Evolutionary conservation across 2,888 invertebrate genomes (phyloP).

Genomic region (Herminia tarsipennalis): DNA sequence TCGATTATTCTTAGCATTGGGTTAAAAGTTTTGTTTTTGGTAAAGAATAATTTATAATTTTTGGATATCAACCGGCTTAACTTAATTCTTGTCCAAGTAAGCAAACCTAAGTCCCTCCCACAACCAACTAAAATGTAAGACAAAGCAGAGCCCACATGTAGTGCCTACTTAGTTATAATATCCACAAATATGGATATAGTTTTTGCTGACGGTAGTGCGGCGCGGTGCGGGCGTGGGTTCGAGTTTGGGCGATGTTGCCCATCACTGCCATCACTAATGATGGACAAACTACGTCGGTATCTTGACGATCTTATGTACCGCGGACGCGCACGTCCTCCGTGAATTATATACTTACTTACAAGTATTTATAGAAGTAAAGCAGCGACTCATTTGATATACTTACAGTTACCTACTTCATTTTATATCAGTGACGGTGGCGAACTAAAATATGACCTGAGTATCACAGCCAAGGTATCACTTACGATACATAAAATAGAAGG

Average conservation of each 20-base stretch:
- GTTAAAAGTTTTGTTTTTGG: too few relatives aligned
- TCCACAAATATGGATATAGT: constrained; percentile 32
- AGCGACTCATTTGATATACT: background rate
- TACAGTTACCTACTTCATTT: too few relatives aligned
- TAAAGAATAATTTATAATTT: background rate
- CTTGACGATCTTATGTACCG: constrained; percentile 5
- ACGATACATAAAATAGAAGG: too few relatives aligned
- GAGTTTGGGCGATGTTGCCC: constrained; percentile 32
- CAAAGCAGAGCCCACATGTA: constrained; percentile 21
- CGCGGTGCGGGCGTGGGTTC: constrained; percentile 42
- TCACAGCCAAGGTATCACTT: too few relatives aligned
- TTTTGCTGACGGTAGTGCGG: constrained; percentile 26
- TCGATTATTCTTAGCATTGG: too few relatives aligned
- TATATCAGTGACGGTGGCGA: too few relatives aligned
- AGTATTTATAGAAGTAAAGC: too few relatives aligned
- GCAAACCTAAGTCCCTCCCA: constrained; percentile 12
- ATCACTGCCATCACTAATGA: constrained; percentile 39
- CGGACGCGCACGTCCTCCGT: background rate
- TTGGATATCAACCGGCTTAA: background rate
- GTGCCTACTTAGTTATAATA: constrained; percentile 31
- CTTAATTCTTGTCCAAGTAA: background rate
- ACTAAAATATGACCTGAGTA: too few relatives aligned
- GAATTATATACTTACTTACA: background rate
- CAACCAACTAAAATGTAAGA: constrained; percentile 8
- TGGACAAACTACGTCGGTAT: constrained; percentile 19